Evolutionary conservation across 1,140 invertebrate genomes (phyloP).

Genomic region (Drosophila carrolli): DNA sequence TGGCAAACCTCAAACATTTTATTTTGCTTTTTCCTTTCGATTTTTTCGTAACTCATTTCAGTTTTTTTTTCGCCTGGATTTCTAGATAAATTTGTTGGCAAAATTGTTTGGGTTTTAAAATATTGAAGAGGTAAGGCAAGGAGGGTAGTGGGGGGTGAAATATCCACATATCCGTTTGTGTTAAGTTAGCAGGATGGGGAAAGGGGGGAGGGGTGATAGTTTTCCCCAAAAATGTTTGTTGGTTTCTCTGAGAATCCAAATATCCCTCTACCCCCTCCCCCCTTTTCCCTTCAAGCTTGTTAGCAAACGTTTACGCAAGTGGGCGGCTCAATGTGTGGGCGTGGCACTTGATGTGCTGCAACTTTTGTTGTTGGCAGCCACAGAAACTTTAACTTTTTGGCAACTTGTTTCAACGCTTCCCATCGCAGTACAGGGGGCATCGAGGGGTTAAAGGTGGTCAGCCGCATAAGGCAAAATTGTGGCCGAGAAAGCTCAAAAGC

Average conservation of each 20-base stretch:
- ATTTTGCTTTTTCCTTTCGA: slow-evolving; percentile 53
- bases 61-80: slow-evolving; percentile 46
- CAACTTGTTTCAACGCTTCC: slow-evolving; percentile 62
- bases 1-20: slow-evolving; percentile 78
- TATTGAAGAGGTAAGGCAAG: slow-evolving; percentile 50
- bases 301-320: slow-evolving; percentile 57
- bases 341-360: slow-evolving; percentile 55
- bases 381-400: slow-evolving; percentile 70
- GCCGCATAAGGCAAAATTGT: slow-evolving; percentile 72
- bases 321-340: slow-evolving; percentile 19
- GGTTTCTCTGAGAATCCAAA: slow-evolving; percentile 23
- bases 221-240: slow-evolving; percentile 35
- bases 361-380: slow-evolving; percentile 59
- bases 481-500: slow-evolving; percentile 54
- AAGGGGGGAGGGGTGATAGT: not conserved
- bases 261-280: not conserved
- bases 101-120: slow-evolving; percentile 73
- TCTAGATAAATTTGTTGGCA: slow-evolving; percentile 62
- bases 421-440: not conserved
- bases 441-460: slow-evolving; percentile 22
- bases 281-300: slow-evolving; percentile 5
- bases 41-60: slow-evolving; percentile 26
- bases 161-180: slow-evolving; percentile 33
- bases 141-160: not conserved
- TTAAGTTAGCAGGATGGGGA: slow-evolving; percentile 37